Evolutionary conservation across 1,140 invertebrate genomes (phyloP).

Genomic region (Danaus plexippus): DNA sequence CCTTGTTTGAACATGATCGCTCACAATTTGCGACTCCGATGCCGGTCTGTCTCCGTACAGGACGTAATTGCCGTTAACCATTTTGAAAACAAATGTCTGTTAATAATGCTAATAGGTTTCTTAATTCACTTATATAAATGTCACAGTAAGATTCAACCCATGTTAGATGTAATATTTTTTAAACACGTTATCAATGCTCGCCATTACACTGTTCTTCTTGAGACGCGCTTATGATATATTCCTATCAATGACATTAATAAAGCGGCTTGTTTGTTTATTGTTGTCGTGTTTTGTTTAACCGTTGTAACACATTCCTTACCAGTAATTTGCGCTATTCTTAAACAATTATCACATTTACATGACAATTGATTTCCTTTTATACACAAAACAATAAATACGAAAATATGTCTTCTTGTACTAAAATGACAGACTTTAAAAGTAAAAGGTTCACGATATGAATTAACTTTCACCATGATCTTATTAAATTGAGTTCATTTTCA

Average conservation of each 20-base stretch:
- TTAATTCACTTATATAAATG: background rate
- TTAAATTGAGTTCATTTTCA: no score
- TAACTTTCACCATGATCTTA: no score
- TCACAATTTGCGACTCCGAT: conserved; percentile 56
- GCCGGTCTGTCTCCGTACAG: conserved; percentile 59
- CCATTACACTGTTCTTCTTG: no score
- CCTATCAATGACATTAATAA: conserved; percentile 20
- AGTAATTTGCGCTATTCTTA: conserved; percentile 33
- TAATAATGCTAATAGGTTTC: conserved; percentile 1
- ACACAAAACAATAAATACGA: no score
- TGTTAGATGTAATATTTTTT: background rate
- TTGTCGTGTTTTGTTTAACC: conserved; percentile 18
- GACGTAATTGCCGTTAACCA: conserved; percentile 65
- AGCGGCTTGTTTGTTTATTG: conserved; percentile 58
- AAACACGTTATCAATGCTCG: background rate
- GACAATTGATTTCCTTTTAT: no score
- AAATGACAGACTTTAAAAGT: no score
- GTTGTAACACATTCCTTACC: conserved; percentile 39
- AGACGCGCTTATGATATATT: background rate
- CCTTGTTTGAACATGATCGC: conserved; percentile 55
- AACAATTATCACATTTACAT: conserved; percentile 7
- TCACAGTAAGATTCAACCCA: conserved; percentile 3
- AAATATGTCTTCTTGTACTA: no score
- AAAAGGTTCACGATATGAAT: no score
- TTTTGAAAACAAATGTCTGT: conserved; percentile 26